Conservation (phyloP, 2,113 vertebrate species). For the Alligator mississippiensis region DNA sequence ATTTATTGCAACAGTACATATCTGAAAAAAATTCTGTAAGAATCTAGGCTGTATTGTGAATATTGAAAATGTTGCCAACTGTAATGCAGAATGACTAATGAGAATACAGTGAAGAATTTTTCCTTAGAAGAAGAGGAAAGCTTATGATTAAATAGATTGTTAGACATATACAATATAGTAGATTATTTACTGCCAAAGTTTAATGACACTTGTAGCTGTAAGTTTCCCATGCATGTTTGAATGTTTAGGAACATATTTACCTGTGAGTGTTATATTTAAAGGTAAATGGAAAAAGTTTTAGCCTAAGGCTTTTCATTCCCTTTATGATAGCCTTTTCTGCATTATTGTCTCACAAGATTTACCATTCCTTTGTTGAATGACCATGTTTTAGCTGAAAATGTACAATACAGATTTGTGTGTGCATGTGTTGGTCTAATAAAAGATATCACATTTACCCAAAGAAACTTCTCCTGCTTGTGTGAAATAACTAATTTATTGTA, state of each 20-base stretch:
- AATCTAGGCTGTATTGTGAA: conserved; percentile 9
- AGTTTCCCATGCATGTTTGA: not conserved
- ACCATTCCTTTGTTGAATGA: not conserved
- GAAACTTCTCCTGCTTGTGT: too few species aligned
- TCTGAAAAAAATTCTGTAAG: conserved; percentile 22
- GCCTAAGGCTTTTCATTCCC: not conserved
- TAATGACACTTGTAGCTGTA: not conserved
- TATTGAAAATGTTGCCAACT: conserved; percentile 45
- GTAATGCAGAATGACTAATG: conserved; percentile 20
- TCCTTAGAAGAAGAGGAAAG: not conserved
- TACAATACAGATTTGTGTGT: too few species aligned
- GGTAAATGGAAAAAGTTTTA: not conserved
- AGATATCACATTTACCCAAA: too few species aligned
- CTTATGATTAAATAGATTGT: not conserved
- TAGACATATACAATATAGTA: not conserved
- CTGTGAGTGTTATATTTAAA: not conserved
- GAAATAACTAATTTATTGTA: too few species aligned
- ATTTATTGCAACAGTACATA: conserved; percentile 49
- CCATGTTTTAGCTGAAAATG: not conserved
- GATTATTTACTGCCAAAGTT: not conserved
- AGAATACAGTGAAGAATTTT: conserved; percentile 33
- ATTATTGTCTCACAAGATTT: not conserved
- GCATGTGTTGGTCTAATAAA: too few species aligned
- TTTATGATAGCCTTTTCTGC: not conserved
- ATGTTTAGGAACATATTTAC: not conserved